phyloP scores from a whole-genome alignment of 2,888 invertebrate species.

The Epirrita christyi region DNA sequence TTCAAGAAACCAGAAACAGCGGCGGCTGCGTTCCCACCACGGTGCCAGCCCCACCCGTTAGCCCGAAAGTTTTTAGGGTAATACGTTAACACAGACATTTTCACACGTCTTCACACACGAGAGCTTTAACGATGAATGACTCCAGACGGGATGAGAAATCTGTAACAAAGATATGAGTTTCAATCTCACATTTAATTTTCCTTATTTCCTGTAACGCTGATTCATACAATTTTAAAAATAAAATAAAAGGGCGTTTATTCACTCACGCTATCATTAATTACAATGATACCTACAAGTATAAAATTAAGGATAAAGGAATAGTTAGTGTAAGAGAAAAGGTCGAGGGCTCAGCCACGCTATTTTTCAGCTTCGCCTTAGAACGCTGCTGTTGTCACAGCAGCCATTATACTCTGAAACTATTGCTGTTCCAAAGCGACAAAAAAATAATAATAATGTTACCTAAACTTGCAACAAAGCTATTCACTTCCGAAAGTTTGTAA shows the following conservation, averaged over 20 bases:
- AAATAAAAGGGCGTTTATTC: no score
- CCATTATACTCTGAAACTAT: no score
- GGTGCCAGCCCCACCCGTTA: slow-evolving; percentile 80
- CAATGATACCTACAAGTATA: no score
- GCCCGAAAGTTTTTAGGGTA: slow-evolving; percentile 79
- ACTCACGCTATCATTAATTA: no score
- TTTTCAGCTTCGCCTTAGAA: no score
- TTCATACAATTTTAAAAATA: no score
- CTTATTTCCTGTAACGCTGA: slow-evolving; percentile 8
- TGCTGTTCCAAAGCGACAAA: no score
- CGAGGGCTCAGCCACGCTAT: no score
- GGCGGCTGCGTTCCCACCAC: slow-evolving; percentile 57
- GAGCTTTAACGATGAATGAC: slow-evolving; percentile 41
- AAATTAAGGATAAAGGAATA: no score
- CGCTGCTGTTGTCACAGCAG: no score
- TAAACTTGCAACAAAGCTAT: not conserved
- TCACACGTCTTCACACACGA: slow-evolving; percentile 41
- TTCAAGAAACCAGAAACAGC: slow-evolving; percentile 71
- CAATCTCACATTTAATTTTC: slow-evolving; percentile 21
- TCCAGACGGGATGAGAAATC: slow-evolving; percentile 34
- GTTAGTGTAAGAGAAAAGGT: no score
- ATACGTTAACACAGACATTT: slow-evolving; percentile 52
- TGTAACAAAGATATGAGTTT: slow-evolving; percentile 45
- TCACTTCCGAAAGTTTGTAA: not conserved
- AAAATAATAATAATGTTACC: slow-evolving; percentile 9